Percentiles rank a stretch among this genome's conserved stretches.
phyloP scores from a whole-genome alignment of 1,140 invertebrate species.

The Globodera ellingtonae region DNA sequence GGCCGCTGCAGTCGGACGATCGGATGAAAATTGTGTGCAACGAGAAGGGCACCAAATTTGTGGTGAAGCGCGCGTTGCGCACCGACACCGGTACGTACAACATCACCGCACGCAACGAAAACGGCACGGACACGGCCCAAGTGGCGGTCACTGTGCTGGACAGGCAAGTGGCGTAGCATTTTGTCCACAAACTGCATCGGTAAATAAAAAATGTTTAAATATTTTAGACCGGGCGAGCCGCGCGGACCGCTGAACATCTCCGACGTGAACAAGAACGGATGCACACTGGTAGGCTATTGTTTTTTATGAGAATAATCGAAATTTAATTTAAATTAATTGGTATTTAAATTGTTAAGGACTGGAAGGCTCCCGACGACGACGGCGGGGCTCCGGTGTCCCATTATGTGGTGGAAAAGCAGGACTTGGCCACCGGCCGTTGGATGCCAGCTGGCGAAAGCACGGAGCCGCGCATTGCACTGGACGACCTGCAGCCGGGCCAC shows the following conservation, averaged over 20 bases:
- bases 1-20: constrained; percentile 77
- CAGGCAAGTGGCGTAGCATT: constrained; percentile 41
- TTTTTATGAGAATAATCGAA: background rate
- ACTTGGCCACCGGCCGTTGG: constrained; percentile 82
- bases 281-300: constrained; percentile 60
- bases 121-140: constrained; percentile 83
- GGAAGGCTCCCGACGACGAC: constrained; percentile 69
- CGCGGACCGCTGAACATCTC: constrained; percentile 68
- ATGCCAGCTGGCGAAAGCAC: constrained; percentile 70
- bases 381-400: constrained; percentile 71
- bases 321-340: background rate
- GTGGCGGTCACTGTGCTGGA: constrained; percentile 80
- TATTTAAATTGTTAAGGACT: constrained; percentile 47
- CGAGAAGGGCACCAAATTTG: constrained; percentile 84
- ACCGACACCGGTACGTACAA: constrained; percentile 85
- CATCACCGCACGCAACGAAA: constrained; percentile 84
- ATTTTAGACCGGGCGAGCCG: constrained; percentile 65
- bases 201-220: background rate
- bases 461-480: constrained; percentile 71
- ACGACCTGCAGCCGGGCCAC: constrained; percentile 82
- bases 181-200: background rate
- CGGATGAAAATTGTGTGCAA: constrained; percentile 80
- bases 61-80: constrained; percentile 83
- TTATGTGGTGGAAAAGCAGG: constrained; percentile 94
- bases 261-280: constrained; percentile 68